Base-by-base conservation (phyloP, 1,140 invertebrate genomes). In the Nomia melanderi region DNA sequence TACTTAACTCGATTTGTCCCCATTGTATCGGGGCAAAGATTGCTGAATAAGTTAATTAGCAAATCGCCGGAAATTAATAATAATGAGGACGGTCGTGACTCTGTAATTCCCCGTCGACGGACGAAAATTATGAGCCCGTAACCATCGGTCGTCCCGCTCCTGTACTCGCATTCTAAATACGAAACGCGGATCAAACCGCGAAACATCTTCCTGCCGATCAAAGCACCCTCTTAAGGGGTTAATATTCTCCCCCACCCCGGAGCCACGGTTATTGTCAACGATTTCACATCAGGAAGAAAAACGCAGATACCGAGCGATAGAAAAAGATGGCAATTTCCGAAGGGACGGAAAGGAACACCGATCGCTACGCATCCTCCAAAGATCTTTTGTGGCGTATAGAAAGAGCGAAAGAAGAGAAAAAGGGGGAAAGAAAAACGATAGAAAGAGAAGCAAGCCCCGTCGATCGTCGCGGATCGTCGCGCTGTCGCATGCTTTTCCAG, bases 11-110 rank as follows among this genome's bases (percentile, higher is more conserved):
- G 57, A 36, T 53, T 31, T 33, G 54, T 39, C 12, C 29, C 20
- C 27, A n/a, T 39, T n/a, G 8, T 50, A 23, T n/a, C 53, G 29
- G 9, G 54, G 50, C 20, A 39, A 59, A 60, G 54, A 69, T 59
- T 47, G 54, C 53, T 76, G 54, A 69, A 76, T 69, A 76, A 76
- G 73, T 76, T 39, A 39, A 76, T 76, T 76, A 76, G 65, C 41
- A 39, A 60, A 76, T 69, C 29, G 17, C 64, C 25, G 73, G 73
- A 76, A 69, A 76, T 76, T 76, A 60, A 69, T 53, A 76, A 69
- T 76, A 76, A 76, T 39, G 65, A 69, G 73, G 54, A 76, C 59
- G 54, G 31, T 39, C 54, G 65, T 47, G 73, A 60, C 27, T 76
- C 41, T 25, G 29, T 44, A 14, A 29, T 29, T 31, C n/a, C 36